phyloP scores from a whole-genome alignment of 2,797 vertebrate genomes.

The Lacerta bilineata region DNA sequence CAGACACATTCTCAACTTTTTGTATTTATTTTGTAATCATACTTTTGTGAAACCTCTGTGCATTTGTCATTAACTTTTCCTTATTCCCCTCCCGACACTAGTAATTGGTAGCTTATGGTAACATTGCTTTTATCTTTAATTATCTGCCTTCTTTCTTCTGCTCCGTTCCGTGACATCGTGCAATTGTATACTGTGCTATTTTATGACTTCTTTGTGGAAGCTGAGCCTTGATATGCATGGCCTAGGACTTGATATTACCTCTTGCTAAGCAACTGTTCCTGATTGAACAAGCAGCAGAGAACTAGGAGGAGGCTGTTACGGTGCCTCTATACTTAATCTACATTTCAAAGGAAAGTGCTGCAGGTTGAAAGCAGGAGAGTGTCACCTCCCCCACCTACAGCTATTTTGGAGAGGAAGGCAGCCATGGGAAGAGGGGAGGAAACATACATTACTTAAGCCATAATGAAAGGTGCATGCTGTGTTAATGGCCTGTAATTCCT shows the following conservation, averaged over 20 bases:
- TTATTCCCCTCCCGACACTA: conserved; percentile 19
- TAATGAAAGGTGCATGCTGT: conserved; percentile 35
- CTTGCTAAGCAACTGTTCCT: not conserved
- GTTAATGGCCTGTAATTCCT: conserved; percentile 50
- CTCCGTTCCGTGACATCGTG: not conserved
- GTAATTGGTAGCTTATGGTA: conserved; percentile 26
- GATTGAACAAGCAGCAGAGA: not conserved
- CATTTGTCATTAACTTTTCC: conserved; percentile 37
- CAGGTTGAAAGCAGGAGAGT: conserved; percentile 38
- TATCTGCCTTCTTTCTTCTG: conserved; percentile 12
- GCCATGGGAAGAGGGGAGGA: conserved; percentile 34
- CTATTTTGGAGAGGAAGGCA: conserved; percentile 19
- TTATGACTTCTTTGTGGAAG: not conserved
- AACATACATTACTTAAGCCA: conserved; percentile 28
- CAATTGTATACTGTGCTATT: not conserved
- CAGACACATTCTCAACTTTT: conserved; percentile 52
- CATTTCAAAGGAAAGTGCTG: conserved; percentile 11
- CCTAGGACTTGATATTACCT: not conserved
- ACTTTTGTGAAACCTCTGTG: conserved; percentile 47
- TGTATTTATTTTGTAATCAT: conserved; percentile 21
- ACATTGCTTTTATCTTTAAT: conserved; percentile 21
- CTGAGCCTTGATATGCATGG: not conserved
- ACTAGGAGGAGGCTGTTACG: not conserved
- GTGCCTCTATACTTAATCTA: conserved; percentile 21
- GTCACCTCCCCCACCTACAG: conserved; percentile 11